These are phyloP conservation scores for Melanostigma gelatinosum DNA, from an alignment of 2,113 vertebrate genomes.

Conservation along the genomic window DNA sequence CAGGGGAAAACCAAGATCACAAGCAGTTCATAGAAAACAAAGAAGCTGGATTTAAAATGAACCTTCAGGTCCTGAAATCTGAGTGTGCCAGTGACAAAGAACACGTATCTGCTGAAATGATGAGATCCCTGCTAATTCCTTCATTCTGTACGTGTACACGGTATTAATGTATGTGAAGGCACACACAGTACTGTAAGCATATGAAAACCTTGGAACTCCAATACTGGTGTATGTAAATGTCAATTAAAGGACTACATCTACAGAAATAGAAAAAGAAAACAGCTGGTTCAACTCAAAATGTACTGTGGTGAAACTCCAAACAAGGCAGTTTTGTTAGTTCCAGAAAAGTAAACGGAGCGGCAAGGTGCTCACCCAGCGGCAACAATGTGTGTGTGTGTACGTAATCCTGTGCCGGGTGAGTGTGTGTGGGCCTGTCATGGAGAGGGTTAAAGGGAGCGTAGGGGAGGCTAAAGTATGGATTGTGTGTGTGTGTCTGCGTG, in stretches of 20 bases:
- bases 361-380: conserved; percentile 45
- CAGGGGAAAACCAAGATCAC: conserved; percentile 11
- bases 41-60: background rate
- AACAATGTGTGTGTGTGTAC: conserved; percentile 9
- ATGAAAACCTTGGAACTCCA: conserved; percentile 31
- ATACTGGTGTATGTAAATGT: conserved; percentile 24
- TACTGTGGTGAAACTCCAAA: conserved; percentile 27
- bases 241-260: conserved; percentile 19
- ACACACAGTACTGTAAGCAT: conserved; percentile 56
- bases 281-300: conserved; percentile 49
- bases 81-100: conserved; percentile 6
- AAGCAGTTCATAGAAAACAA: conserved; percentile 20
- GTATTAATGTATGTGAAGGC: conserved; percentile 63
- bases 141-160: conserved; percentile 39
- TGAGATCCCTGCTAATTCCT: conserved; percentile 60
- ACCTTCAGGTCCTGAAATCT: conserved; percentile 25
- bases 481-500: background rate
- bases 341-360: conserved; percentile 50
- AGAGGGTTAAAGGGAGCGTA: conserved; percentile 40
- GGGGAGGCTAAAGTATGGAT: conserved; percentile 15
- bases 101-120: conserved; percentile 9
- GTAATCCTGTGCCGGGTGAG: conserved; percentile 37
- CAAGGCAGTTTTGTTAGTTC: conserved; percentile 45
- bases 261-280: conserved; percentile 45
- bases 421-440: conserved; percentile 22